Evolutionary conservation across 2,797 vertebrate species (phyloP).

Genomic region (Fistularia commersonii): DNA sequence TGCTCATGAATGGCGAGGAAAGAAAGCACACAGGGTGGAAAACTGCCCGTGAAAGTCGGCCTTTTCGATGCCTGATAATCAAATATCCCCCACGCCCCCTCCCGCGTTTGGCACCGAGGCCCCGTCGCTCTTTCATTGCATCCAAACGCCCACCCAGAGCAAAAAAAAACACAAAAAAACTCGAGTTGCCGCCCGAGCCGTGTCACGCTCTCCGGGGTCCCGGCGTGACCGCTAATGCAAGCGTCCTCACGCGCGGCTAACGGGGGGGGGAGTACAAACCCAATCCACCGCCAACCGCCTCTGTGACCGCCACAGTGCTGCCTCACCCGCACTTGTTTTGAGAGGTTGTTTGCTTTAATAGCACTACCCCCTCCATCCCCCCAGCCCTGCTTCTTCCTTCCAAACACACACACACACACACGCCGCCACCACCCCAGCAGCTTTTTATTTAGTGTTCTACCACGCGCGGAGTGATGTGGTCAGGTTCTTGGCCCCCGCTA

Average conservation of each 20-base stretch:
- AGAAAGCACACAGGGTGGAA: slow-evolving; percentile 54
- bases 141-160: slow-evolving; percentile 6
- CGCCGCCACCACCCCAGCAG: slow-evolving; percentile 34
- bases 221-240: slow-evolving; percentile 9
- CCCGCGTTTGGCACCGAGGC: slow-evolving; percentile 43
- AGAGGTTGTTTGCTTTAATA: slow-evolving; percentile 64
- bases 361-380: slow-evolving; percentile 23
- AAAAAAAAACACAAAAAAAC: no score
- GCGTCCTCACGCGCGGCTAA: slow-evolving; percentile 15
- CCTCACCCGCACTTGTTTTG: slow-evolving; percentile 61
- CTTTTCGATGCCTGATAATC: slow-evolving; percentile 58
- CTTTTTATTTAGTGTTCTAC: slow-evolving; percentile 62
- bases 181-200: no score
- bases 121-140: slow-evolving; percentile 1
- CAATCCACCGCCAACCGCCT: slow-evolving; percentile 37
- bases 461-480: slow-evolving; percentile 70
- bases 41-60: slow-evolving; percentile 49
- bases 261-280: no score
- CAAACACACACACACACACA: not conserved
- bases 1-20: slow-evolving; percentile 60
- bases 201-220: no score
- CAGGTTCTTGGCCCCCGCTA: slow-evolving; percentile 33
- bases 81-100: slow-evolving; percentile 37
- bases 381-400: slow-evolving; percentile 26
- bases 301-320: slow-evolving; percentile 48